Evolutionary conservation across 2,888 invertebrate species (phyloP), one percentile per base, ranked within the genome.

Genomic region (Amphipyra tragopoginis): DNA sequence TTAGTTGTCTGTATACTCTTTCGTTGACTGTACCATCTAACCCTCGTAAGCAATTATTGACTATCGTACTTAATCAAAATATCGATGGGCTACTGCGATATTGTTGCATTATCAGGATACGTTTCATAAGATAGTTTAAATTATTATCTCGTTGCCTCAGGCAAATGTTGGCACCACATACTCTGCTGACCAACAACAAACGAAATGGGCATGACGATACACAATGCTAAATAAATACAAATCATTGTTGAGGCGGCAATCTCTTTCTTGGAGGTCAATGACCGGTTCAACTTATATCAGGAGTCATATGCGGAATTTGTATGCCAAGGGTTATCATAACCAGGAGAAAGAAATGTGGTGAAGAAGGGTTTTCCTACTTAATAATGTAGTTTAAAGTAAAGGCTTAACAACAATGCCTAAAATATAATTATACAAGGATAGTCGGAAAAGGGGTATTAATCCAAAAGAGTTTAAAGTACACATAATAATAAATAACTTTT

Each of bases 191-290:
- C 52, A 61, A 50, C n/a, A 4, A 33, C 55, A 44, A 58, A 59
- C 62, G 60, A 77, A 70, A 70, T 59, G 52, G n/a, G 48, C 70
- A 64, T 77, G 75, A 74, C 75, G 60, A 44, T 56, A 77, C 77
- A 77, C 58, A 77, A 70, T 66, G 62, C 65, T 63, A 75, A 76
- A 75, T 76, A 76, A 77, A 75, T 66, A 75, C 71, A 61, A 77
- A 65, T 76, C 78, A 76, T 71, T 71, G 71, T 65, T 45, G 75
- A 70, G 52, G 57, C 75, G 62, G 67, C 67, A 58, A 66, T 61
- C 64, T 71, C 49, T 66, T 62, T 77, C 47, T 61, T 45, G 51
- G 45, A 52, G 67, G 40, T 58, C 71, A 65, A 58, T 68, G 75
- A 75, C 56, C 60, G 15, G 67, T 65, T 63, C 60, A 60, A 60